Evolutionary conservation across 1,140 invertebrate species (phyloP), one percentile per base, ranked within the genome.

Genomic region (Chelonus insularis): DNA sequence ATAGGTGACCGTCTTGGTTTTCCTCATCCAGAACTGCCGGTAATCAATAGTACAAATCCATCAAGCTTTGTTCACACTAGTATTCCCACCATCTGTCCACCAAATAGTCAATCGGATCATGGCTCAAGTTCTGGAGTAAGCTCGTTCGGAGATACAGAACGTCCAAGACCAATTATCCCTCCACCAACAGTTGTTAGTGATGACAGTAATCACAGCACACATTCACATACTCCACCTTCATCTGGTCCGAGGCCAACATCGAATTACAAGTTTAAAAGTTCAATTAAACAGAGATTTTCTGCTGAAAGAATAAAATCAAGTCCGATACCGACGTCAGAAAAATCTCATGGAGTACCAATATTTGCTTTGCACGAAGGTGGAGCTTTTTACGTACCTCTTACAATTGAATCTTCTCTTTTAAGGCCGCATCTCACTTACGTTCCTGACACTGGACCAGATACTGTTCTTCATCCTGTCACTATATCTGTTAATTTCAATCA

Each of bases 201-300:
- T 63, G 77, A 80, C 66, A 81, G 75, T 62, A 78, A 80, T 39
- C 80, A 82, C 62, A 82, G 76, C 58, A 80, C 48, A 7, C 74
- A 76, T 51, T 76, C 75, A 57, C 70, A 76, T 6, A 72, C 64
- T 23, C 57, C 66, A 51, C 66, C 68, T 1, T 52, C 59, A 45
- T 64, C 64, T 9, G 64, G 70, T 47, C 75, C 74, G 25, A 81
- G 79, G 67, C 81, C 25, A 29, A 3, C 83, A 34, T 75, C 81
- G 23, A 84, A 82, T 47, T 96, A 96, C 82, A 96, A 97, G 81
- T 96, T 96, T 80, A 97, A 97, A 81, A 96, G 93, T 68, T 93
- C 91, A 65, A 97, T 97, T 61, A 95, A 96, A 66, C 89, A 95
- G 72, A 83, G 94, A 45, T 97, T 97, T 71, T 77, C 77, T 0